phyloP scores from a whole-genome alignment of 2,113 vertebrate genomes.

The Rhinoderma darwinii region DNA sequence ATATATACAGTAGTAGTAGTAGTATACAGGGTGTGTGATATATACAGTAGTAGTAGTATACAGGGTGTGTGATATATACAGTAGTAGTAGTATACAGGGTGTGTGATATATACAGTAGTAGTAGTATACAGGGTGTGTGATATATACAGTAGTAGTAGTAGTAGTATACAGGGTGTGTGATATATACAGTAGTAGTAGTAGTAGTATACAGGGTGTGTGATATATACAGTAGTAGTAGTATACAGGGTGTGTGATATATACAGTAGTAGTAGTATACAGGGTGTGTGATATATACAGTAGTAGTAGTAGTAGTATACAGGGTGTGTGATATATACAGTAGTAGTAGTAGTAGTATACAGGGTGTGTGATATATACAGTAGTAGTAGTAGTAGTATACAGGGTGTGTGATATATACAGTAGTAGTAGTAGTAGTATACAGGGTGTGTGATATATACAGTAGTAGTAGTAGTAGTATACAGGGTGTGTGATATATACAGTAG shows the following conservation, averaged over 20 bases:
- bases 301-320: not conserved
- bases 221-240: not conserved
- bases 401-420: not conserved
- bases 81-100: not conserved
- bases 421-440: constrained; percentile 1
- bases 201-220: not conserved
- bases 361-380: not conserved
- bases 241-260: not conserved
- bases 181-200: not conserved
- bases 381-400: not conserved
- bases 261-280: not conserved
- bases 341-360: not conserved
- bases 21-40: not conserved
- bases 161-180: not conserved
- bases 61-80: not conserved
- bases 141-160: not conserved
- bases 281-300: not conserved
- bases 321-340: not conserved
- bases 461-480: constrained; percentile 2
- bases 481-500: not conserved
- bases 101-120: not conserved
- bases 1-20: not conserved
- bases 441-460: not conserved
- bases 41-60: not conserved
- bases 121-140: not conserved